Percentiles rank a stretch among this genome's conserved stretches.
These are phyloP conservation scores for Oligia latruncula DNA, from an alignment of 2,888 invertebrate species.

Conservation along the genomic window DNA sequence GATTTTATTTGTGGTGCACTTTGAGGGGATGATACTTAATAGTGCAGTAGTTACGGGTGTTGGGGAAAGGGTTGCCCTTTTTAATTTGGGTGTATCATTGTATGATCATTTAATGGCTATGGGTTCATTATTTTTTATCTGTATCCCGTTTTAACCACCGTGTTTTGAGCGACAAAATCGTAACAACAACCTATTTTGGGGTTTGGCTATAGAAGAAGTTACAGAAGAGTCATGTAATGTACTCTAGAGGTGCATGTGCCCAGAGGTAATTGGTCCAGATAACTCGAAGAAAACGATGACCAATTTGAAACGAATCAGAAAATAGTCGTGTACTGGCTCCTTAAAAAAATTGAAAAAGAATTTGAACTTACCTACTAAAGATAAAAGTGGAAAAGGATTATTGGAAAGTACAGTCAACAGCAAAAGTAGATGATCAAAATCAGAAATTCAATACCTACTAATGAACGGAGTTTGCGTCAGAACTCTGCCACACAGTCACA, in stretches of 20 bases:
- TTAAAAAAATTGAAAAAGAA: background rate
- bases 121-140: background rate
- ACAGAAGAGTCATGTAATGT: background rate
- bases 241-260: background rate
- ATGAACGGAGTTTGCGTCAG: no score
- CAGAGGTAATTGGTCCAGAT: background rate
- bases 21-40: slow-evolving; percentile 38
- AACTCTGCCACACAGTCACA: no score
- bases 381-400: background rate
- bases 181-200: background rate
- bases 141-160: background rate
- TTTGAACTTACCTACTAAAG: background rate
- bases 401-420: no score
- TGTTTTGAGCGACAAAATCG: background rate
- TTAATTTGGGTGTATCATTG: slow-evolving; percentile 6
- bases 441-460: no score
- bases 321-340: background rate
- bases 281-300: background rate
- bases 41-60: slow-evolving; percentile 44
- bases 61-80: slow-evolving; percentile 10
- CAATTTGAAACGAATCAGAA: background rate
- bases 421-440: no score
- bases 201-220: background rate
- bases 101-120: background rate
- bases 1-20: slow-evolving; percentile 51